Percentiles rank a stretch among this genome's conserved stretches.
Conservation (phyloP, 2,113 vertebrate genomes). For the Gila orcuttii region DNA sequence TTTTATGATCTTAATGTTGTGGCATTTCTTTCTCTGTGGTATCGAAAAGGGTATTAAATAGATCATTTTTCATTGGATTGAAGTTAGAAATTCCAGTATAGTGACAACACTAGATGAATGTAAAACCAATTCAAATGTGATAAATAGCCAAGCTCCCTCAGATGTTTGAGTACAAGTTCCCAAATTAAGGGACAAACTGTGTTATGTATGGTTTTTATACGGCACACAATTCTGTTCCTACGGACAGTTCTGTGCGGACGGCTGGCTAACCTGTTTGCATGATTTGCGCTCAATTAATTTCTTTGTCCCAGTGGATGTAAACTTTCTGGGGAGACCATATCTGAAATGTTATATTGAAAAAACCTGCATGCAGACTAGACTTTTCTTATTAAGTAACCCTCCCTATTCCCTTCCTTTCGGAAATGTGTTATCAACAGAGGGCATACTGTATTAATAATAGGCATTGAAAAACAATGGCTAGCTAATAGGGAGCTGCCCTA, state of each 20-base stretch:
- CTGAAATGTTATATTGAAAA: conserved; percentile 41
- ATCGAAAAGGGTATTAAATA: neutral
- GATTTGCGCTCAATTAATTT: neutral
- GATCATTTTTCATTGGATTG: neutral
- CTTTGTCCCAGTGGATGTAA: neutral
- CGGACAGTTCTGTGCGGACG: neutral
- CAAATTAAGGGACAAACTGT: neutral
- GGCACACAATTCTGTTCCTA: neutral
- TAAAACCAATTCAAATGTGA: neutral
- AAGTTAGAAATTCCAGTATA: neutral
- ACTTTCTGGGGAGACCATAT: conserved; percentile 16
- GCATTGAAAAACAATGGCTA: conserved; percentile 28
- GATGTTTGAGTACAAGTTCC: neutral
- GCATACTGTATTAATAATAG: conserved; percentile 57
- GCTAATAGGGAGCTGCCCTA: conserved; percentile 25
- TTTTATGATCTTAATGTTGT: neutral
- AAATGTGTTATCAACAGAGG: conserved; percentile 60
- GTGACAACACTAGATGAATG: neutral
- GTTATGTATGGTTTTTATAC: neutral
- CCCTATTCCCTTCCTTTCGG: conserved; percentile 55
- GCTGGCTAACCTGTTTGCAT: neutral
- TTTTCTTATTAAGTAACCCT: conserved; percentile 49
- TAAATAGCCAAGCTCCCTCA: neutral
- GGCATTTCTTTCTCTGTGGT: neutral
- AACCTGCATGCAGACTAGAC: conserved; percentile 37